Percentiles rank a stretch among this genome's conserved stretches.
Evolutionary conservation across 2,888 invertebrate species (phyloP).

Genomic region (Anarsia innoxiella): DNA sequence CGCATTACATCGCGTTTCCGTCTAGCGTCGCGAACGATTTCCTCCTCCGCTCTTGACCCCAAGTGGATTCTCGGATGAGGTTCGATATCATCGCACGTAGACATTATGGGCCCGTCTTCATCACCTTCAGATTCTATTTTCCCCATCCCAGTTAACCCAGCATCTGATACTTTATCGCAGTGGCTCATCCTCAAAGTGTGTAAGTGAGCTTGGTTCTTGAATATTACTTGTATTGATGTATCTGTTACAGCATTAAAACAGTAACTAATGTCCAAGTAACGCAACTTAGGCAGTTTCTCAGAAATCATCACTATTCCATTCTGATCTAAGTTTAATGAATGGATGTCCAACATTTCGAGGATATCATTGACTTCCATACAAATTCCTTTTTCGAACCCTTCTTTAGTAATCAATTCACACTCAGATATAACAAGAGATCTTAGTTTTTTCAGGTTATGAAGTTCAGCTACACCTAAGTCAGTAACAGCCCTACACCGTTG

Average conservation of each 20-base stretch:
- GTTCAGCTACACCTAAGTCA: constrained; percentile 72
- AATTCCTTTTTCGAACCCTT: constrained; percentile 77
- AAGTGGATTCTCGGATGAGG: constrained; percentile 67
- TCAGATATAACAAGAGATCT: constrained; percentile 79
- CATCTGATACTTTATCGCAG: constrained; percentile 81
- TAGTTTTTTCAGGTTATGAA: constrained; percentile 72
- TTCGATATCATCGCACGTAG: constrained; percentile 37
- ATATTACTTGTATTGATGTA: constrained; percentile 79
- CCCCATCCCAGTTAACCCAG: constrained; percentile 81
- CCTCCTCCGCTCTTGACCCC: constrained; percentile 80
- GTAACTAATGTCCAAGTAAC: constrained; percentile 77
- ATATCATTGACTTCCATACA: constrained; percentile 63
- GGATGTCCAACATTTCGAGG: constrained; percentile 72
- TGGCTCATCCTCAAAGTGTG: constrained; percentile 77
- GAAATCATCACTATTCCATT: constrained; percentile 76
- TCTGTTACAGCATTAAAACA: constrained; percentile 84
- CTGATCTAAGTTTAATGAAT: constrained; percentile 77
- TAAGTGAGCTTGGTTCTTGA: constrained; percentile 76
- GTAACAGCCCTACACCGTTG: constrained; percentile 79
- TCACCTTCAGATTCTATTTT: constrained; percentile 48
- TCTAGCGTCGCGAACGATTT: constrained; percentile 79
- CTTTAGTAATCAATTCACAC: constrained; percentile 78
- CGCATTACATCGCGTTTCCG: constrained; percentile 78
- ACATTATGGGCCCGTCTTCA: constrained; percentile 48
- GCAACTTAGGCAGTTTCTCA: constrained; percentile 73